Base-by-base conservation (phyloP, 2,888 invertebrate species). In the Eupithecia subfuscata region DNA sequence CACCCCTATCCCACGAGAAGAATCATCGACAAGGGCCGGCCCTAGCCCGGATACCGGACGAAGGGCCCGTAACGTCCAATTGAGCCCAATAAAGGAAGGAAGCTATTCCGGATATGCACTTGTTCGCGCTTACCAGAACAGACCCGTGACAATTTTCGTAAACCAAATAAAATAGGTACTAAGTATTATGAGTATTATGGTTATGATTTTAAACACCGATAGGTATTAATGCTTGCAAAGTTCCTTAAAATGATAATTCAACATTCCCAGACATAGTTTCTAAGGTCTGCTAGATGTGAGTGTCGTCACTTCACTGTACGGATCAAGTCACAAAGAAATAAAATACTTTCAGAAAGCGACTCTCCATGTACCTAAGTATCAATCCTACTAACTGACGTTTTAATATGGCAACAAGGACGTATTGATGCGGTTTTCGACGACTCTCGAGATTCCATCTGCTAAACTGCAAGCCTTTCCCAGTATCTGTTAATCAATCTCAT, bases 81-180 rank as follows among this genome's bases (percentile, higher is more conserved):
- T 91, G 91, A 83, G 82, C 86, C 84, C 86, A 90, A 89, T 88
- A 85, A 89, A 76, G 76, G 76, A 76, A 76, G 78, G 78, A 78
- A 78, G 71, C 69, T 73, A 70, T 77, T 84, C 91, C 92, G 93
- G 93, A 93, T 87, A 89, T 90, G 88, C 90, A 90, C 87, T 88
- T 88, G 88, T 79, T 84, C 74, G 81, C 79, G 84, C 84, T 82
- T 82, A 78, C 71, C 75, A 18, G 40, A 68, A 14, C 68, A 25
- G 2, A 37, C 30, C 64, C 30, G 34, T 34, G 18, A 18, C 30
- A 34, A 18, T 34, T 34, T 34, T 64, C 2, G 30, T 64, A 34
- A 18, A 34, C 34, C 64, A 64, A 18, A 34, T 18, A 64, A 60
- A 11, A 25, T 14, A 37, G 30, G 30, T 30, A 22, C 22, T 56